Conservation (phyloP, 2,113 vertebrate genomes). For the Phylloscopus trochiloides region DNA sequence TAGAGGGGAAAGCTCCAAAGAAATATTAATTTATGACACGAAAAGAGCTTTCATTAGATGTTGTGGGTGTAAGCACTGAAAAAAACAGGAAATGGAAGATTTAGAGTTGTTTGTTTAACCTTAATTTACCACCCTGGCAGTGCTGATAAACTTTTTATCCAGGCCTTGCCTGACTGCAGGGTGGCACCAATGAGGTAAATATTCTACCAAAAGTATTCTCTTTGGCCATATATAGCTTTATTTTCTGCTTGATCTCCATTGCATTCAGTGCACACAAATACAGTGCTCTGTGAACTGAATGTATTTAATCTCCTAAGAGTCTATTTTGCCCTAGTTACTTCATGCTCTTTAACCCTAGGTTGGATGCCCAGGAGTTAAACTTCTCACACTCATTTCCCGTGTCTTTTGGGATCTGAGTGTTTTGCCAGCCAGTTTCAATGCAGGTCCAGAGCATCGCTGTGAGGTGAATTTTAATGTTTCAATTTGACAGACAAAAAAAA, state of each 20-base stretch:
- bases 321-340: not conserved
- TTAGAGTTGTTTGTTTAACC: not conserved
- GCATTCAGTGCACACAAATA: not conserved
- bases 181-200: not conserved
- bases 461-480: not conserved
- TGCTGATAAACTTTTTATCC: not conserved
- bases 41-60: not conserved
- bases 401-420: not conserved
- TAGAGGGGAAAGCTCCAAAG: not conserved
- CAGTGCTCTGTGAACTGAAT: not conserved
- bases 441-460: not conserved
- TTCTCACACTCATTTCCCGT: not conserved
- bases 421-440: not conserved
- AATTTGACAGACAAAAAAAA: not conserved
- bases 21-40: not conserved
- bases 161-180: not conserved
- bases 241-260: not conserved
- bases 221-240: not conserved
- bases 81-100: not conserved
- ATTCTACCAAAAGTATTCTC: not conserved
- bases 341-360: not conserved
- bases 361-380: not conserved
- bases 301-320: not conserved
- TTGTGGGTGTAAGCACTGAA: not conserved
- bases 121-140: not conserved